phyloP scores from a whole-genome alignment of 2,888 invertebrate genomes.

The Terebella lapidaria region DNA sequence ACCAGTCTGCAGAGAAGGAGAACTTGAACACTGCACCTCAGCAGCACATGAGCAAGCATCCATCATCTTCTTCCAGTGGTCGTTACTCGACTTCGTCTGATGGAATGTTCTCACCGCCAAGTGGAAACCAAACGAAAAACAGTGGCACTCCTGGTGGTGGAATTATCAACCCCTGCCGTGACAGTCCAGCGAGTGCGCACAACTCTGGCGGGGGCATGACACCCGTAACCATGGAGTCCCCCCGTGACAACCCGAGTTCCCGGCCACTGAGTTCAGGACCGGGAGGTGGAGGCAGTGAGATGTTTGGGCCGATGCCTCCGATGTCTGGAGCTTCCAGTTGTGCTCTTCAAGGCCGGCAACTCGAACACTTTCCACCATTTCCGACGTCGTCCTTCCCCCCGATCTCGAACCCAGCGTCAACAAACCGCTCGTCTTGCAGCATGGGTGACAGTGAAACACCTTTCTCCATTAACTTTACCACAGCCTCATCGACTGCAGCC shows the following conservation, averaged over 20 bases:
- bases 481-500: neutral
- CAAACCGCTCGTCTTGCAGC: neutral
- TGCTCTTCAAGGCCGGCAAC: neutral
- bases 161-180: neutral
- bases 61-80: too few species aligned
- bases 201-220: neutral
- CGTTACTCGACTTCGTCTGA: neutral
- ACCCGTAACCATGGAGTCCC: too few species aligned
- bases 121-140: neutral
- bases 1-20: neutral
- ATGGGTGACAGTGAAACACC: neutral
- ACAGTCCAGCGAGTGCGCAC: neutral
- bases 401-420: neutral
- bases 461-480: neutral
- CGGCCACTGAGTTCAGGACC: neutral
- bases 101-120: neutral
- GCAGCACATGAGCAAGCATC: neutral
- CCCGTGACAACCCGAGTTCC: neutral
- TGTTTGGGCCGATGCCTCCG: neutral
- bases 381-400: neutral
- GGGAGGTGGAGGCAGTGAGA: too few species aligned
- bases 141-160: neutral
- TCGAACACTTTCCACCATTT: neutral
- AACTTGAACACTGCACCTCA: neutral
- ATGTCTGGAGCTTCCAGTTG: neutral